Conservation (phyloP, 2,797 vertebrate genomes). For the Falco concolor region DNA sequence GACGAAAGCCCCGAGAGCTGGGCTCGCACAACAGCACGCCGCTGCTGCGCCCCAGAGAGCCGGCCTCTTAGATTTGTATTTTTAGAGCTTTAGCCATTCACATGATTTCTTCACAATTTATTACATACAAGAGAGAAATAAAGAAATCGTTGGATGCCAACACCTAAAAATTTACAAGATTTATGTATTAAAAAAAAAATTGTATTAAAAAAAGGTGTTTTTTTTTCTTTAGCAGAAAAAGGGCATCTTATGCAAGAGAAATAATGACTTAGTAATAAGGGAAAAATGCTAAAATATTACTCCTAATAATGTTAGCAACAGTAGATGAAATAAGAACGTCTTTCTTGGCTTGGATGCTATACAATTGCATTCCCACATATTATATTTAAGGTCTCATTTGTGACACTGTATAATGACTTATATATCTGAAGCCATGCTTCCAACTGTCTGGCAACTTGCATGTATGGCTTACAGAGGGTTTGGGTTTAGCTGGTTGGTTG, state of each 20-base stretch:
- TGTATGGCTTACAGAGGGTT: not conserved
- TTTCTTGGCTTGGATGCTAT: not conserved
- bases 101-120: not conserved
- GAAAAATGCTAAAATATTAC: not conserved
- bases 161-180: not conserved
- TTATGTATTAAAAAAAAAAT: too few relatives aligned
- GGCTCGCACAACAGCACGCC: not conserved
- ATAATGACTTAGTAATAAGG: not conserved
- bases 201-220: too few relatives aligned
- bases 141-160: not conserved
- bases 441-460: not conserved
- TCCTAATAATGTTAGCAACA: not conserved
- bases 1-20: not conserved
- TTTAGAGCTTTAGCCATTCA: constrained; percentile 39
- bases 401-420: not conserved
- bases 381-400: not conserved
- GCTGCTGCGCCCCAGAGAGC: constrained; percentile 17
- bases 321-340: not conserved
- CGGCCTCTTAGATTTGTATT: not conserved
- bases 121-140: not conserved
- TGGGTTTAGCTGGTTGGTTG: not conserved
- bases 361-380: not conserved
- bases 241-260: not conserved
- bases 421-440: not conserved
- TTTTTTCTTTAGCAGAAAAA: not conserved